phyloP scores from a whole-genome alignment of 2,113 vertebrate genomes.

The Setophaga coronata region DNA sequence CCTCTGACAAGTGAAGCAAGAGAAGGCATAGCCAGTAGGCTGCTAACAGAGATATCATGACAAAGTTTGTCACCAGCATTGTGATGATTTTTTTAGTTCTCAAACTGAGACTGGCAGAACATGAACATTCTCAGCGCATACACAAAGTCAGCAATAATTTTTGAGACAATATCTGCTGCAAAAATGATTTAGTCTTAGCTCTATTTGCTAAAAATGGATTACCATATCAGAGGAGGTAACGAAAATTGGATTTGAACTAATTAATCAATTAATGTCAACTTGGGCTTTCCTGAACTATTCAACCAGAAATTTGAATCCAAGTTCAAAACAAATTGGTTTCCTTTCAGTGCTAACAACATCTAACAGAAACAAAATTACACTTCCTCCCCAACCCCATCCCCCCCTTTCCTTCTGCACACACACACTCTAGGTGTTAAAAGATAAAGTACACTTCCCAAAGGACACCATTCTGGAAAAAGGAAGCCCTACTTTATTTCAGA shows the following conservation, averaged over 20 bases:
- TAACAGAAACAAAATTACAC: not conserved
- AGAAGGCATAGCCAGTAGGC: not conserved
- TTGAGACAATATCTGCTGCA: not conserved
- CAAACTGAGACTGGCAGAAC: not conserved
- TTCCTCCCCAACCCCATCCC: too few species aligned
- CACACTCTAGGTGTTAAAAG: not conserved
- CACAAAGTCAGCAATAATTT: not conserved
- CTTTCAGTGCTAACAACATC: not conserved
- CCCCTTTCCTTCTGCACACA: not conserved
- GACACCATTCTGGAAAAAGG: not conserved
- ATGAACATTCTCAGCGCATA: not conserved
- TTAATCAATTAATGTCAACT: not conserved
- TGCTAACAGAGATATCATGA: not conserved
- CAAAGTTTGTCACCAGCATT: not conserved
- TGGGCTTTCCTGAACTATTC: not conserved
- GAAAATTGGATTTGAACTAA: not conserved
- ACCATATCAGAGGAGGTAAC: not conserved
- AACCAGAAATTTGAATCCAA: not conserved
- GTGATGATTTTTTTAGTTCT: not conserved
- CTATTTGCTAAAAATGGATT: not conserved
- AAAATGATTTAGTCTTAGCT: not conserved
- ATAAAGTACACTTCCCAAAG: not conserved
- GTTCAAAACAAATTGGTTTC: not conserved
- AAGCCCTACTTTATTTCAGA: not conserved
- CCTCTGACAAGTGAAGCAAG: not conserved